Evolutionary conservation across 2,888 invertebrate genomes (phyloP).

Genomic region (Leptura quadrifasciata): DNA sequence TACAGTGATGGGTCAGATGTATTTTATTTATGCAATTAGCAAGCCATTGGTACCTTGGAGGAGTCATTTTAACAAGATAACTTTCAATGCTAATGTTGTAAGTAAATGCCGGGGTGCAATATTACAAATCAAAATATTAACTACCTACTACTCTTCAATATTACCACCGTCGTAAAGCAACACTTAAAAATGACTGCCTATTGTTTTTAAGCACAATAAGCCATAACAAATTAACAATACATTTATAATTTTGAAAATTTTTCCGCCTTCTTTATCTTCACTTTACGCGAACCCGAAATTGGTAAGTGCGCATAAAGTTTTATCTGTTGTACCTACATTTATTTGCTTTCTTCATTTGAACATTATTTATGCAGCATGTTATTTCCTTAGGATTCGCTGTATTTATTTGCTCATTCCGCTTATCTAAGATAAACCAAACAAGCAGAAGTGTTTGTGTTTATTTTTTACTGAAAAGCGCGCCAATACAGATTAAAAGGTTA

Average conservation of each 20-base stretch:
- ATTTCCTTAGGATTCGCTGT: neutral
- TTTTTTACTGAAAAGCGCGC: neutral
- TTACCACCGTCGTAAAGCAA: neutral
- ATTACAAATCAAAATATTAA: constrained; percentile 7
- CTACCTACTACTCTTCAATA: neutral
- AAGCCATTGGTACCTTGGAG: too few relatives aligned
- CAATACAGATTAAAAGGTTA: neutral
- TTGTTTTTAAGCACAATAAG: constrained; percentile 9
- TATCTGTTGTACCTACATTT: too few relatives aligned
- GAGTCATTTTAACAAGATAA: too few relatives aligned
- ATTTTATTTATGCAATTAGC: too few relatives aligned
- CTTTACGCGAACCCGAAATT: neutral
- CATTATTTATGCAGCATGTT: neutral
- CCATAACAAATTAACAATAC: constrained; percentile 6
- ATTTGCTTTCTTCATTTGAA: neutral
- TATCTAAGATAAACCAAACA: neutral
- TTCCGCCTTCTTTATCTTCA: neutral
- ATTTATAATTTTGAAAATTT: neutral
- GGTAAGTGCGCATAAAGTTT: too few relatives aligned
- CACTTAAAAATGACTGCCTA: neutral
- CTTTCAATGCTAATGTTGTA: neutral
- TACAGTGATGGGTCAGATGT: neutral
- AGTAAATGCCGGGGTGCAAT: neutral
- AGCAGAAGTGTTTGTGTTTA: neutral
- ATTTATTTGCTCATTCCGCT: neutral